Base-by-base conservation (phyloP, 2,113 vertebrate genomes). In the Pipa parva region DNA sequence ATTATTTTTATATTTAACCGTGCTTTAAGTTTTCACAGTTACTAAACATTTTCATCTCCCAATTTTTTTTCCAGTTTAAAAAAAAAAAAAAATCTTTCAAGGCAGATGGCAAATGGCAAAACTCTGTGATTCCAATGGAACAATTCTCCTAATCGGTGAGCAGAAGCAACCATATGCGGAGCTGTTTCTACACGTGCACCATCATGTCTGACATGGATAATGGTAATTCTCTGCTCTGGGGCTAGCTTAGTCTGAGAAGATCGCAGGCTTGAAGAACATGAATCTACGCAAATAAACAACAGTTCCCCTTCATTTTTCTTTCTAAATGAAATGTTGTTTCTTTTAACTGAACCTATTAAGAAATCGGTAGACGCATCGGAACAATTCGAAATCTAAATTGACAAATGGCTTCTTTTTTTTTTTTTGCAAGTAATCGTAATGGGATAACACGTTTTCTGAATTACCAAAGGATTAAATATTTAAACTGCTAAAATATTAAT, bases 401-500 rank as follows among this genome's bases (percentile, higher is more conserved):
- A 49, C 18, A 42, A 42, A 42, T 5, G n/a, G 17, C 46, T 22
- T 42, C 4, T 42, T 18, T 9, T 63, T 63, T 50, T 10, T 10
- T 42, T 42, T 56, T 56, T 56, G 63, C 63, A 65, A 46, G 33
- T 56, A 21, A 11, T 2, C 46, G 63, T 65, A 65, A 65, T 56
- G 20, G 63, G 63, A 65, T 65, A 42, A 65, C 45, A 56, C 54
- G n/a, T 63, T 28, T 37, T 42, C 36, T 39, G 26, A 56, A 55
- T 36, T 29, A 45, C 50, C 22, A 37, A 65, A 65, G 54, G 42
- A 65, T 56, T 65, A 65, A 65, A 65, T 65, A 65, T 65, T 65
- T 65, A 55, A 46, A 45, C 10, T 28, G 8, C 22, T 65, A 4
- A 65, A 65, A 65, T 56, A 56, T 65, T 65, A 26, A 65, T 65